phyloP scores from a whole-genome alignment of 1,140 invertebrate species.

The Daktulosphaira vitifoliae region DNA sequence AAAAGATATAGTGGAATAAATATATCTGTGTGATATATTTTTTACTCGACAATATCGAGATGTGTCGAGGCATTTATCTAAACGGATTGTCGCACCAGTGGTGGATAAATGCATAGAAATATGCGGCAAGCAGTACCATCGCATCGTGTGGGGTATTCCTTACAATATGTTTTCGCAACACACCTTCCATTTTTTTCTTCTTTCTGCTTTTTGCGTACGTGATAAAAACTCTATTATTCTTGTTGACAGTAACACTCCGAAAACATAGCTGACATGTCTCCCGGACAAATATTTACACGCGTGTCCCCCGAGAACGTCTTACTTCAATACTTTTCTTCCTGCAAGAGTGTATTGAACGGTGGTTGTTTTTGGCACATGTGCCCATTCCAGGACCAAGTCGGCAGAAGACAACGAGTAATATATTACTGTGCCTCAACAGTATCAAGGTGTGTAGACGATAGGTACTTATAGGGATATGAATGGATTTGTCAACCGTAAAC shows the following conservation, averaged over 20 bases:
- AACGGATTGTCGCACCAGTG: neutral
- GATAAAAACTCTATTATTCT: conserved; percentile 9
- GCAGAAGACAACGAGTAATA: too few relatives aligned
- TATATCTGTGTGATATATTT: too few relatives aligned
- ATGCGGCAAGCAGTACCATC: neutral
- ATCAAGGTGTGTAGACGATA: too few relatives aligned
- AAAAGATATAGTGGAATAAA: too few relatives aligned
- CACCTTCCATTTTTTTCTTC: conserved; percentile 5
- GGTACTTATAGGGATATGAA: neutral
- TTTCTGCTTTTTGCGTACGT: conserved; percentile 15
- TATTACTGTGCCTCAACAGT: too few relatives aligned
- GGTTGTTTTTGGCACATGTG: too few relatives aligned
- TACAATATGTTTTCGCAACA: conserved; percentile 14
- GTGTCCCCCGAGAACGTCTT: neutral
- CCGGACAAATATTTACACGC: neutral
- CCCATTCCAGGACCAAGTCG: too few relatives aligned
- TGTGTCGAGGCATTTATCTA: too few relatives aligned
- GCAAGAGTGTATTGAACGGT: too few relatives aligned
- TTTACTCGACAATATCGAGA: too few relatives aligned
- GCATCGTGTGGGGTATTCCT: conserved; percentile 26
- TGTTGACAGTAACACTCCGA: conserved; percentile 1
- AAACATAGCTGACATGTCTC: neutral
- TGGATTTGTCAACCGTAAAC: conserved; percentile 13
- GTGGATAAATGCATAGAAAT: neutral
- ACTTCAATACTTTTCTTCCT: too few relatives aligned